Evolutionary conservation across 2,797 vertebrate genomes (phyloP).

Genomic region (Aphelocoma californica): DNA sequence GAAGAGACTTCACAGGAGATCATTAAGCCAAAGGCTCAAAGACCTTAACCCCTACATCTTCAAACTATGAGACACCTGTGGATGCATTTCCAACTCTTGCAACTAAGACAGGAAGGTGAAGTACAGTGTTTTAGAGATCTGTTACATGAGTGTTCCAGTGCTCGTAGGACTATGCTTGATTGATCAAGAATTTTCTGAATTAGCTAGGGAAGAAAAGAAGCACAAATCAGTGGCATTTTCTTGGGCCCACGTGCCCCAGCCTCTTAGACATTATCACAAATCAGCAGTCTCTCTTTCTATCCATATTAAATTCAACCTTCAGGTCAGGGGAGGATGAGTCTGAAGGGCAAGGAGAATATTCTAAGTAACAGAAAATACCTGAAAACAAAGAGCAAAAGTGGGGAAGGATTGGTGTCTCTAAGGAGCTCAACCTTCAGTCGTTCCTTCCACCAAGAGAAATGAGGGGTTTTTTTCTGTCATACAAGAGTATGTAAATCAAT

Average conservation of each 20-base stretch:
- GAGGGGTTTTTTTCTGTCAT: constrained; percentile 30
- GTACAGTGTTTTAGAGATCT: not conserved
- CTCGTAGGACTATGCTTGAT: not conserved
- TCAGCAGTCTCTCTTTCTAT: not conserved
- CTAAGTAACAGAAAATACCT: not conserved
- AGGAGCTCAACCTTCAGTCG: not conserved
- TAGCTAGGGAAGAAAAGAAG: not conserved
- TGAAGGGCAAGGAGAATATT: not conserved
- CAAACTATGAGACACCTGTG: not conserved
- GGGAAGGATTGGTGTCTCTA: not conserved
- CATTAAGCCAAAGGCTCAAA: not conserved
- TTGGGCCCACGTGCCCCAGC: not conserved
- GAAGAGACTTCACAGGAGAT: not conserved
- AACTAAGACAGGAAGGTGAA: not conserved
- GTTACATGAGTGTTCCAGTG: not conserved
- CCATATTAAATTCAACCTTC: not conserved
- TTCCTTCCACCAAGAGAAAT: constrained; percentile 36
- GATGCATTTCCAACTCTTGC: not conserved
- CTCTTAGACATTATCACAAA: not conserved
- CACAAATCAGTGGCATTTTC: not conserved
- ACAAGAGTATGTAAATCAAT: constrained; percentile 42
- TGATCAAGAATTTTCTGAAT: not conserved
- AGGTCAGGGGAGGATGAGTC: not conserved
- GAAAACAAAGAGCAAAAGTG: not conserved
- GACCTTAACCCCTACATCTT: not conserved